Percentiles rank a stretch among this genome's conserved stretches.
phyloP scores from a whole-genome alignment of 2,113 vertebrate species.

The Limanda limanda region DNA sequence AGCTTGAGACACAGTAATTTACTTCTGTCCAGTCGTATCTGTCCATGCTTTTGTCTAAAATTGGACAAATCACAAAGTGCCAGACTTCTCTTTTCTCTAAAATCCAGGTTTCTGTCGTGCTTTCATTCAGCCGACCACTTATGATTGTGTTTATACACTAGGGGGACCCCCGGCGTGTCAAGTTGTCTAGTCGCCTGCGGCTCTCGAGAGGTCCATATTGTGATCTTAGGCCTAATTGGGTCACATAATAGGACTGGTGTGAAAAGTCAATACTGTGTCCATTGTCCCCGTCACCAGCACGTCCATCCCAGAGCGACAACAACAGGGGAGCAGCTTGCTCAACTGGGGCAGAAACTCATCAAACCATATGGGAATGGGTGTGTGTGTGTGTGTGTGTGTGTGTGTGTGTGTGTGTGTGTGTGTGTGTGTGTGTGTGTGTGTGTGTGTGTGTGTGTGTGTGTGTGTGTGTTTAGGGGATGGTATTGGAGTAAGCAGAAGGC shows the following conservation, averaged over 20 bases:
- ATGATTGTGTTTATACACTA: conserved; percentile 45
- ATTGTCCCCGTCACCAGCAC: conserved; percentile 45
- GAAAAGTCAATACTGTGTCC: conserved; percentile 66
- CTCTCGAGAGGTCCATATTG: conserved; percentile 29
- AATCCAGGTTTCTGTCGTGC: not conserved
- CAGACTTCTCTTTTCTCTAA: conserved; percentile 37
- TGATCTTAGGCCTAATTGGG: conserved; percentile 64
- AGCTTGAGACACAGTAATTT: not conserved
- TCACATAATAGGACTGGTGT: conserved; percentile 59
- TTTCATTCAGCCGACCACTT: conserved; percentile 15
- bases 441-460: conserved; percentile 31
- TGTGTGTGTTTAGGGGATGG: conserved; percentile 10
- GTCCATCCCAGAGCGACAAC: conserved; percentile 24
- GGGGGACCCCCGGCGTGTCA: conserved; percentile 9
- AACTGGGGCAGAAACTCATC: conserved; percentile 72
- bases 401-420: conserved; percentile 25
- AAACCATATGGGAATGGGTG: conserved; percentile 53
- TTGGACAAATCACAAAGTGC: conserved; percentile 19
- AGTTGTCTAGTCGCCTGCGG: conserved; percentile 30
- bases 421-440: conserved; percentile 17
- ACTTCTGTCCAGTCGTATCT: not conserved
- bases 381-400: conserved; percentile 35
- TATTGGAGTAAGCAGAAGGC: not conserved
- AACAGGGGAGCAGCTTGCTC: conserved; percentile 44
- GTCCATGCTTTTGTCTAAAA: not conserved